Evolutionary conservation across 2,113 vertebrate species (phyloP).

Genomic region (Sciurus niger): DNA sequence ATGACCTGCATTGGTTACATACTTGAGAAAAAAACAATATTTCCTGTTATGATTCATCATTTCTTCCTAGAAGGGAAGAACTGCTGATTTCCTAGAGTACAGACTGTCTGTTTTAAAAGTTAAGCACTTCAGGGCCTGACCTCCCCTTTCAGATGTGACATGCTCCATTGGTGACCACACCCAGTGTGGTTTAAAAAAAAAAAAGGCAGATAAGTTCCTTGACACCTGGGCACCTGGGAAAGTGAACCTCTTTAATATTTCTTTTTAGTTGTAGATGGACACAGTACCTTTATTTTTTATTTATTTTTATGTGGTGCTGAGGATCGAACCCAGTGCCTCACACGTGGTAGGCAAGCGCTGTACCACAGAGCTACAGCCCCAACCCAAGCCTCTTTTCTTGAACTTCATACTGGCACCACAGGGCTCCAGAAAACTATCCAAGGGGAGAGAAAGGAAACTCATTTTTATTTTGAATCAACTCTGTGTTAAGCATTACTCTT

Average conservation of each 20-base stretch:
- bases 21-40: not conserved
- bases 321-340: no score
- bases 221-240: not conserved
- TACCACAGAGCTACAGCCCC: no score
- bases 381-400: not conserved
- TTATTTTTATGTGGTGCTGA: no score
- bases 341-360: no score
- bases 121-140: not conserved
- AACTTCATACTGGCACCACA: not conserved
- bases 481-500: not conserved
- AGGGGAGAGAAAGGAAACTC: not conserved
- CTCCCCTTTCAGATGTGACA: not conserved
- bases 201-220: not conserved
- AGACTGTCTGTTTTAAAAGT: not conserved
- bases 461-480: not conserved
- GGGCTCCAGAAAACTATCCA: not conserved
- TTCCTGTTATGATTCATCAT: conserved; percentile 66
- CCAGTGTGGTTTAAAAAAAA: not conserved
- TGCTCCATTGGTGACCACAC: not conserved
- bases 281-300: no score
- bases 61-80: conserved; percentile 63
- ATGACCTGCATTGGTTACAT: conserved; percentile 39
- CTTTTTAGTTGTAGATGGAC: no score
- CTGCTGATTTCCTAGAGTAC: conserved; percentile 56
- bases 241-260: not conserved